Evolutionary conservation across 1,140 invertebrate species (phyloP), one percentile per base, ranked within the genome.

Genomic region (Tribolium castaneum): DNA sequence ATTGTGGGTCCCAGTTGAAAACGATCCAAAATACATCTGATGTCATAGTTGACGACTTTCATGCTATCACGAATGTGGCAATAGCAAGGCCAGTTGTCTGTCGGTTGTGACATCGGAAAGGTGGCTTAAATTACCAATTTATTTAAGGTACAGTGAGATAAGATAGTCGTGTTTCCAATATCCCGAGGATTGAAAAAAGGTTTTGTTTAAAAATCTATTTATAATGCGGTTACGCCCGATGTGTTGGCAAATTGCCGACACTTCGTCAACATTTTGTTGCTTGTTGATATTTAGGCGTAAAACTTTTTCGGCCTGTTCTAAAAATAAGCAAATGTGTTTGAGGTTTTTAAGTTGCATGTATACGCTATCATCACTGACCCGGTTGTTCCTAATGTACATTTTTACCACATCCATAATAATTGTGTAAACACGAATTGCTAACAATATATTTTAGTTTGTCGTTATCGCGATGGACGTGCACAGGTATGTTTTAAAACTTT

Each of bases 261-360:
- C 30, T 70, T 35, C 66, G 66, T 70, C 66, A 70, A 70, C 30
- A 70, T 70, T 70, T 62, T 49, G 35, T 71, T 45, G 66, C 66
- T 71, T 71, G 66, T 71, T 71, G 66, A 71, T 71, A 71, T 71
- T 62, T 62, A 13, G 56, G 6, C 56, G 16, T 19, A 19, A 19
- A 19, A 25, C 30, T 62, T 62, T 62, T 62, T 62, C 22, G 56
- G 56, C 22, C 34, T 62, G 19, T 30, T 62, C 56, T 62, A 62
- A 62, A 62, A 62, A 62, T 62, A 62, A 62, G 13, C 10, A 25
- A 56, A 19, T 19, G 22, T 62, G 56, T 62, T 62, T 62, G 3
- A 0, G 9, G 9, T 62, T 62, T 62, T 62, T 62, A n/a, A 75
- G 16, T 30, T 59, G 14, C 70, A 45, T 71, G 49, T 51, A 71